Evolutionary conservation across 2,113 vertebrate genomes (phyloP).

Genomic region (Etia nguti): DNA sequence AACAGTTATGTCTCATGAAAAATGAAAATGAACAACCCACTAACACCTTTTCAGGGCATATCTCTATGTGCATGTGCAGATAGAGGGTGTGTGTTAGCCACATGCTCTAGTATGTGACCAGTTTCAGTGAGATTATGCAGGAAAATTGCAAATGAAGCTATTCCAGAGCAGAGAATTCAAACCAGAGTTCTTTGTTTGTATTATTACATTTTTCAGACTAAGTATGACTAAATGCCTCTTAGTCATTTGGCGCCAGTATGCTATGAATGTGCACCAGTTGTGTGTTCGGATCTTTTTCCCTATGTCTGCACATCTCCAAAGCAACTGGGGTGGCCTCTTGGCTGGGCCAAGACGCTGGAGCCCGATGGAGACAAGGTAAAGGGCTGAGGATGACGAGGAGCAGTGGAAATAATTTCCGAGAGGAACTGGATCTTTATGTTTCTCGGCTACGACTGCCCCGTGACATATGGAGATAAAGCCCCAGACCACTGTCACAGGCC

Average conservation of each 20-base stretch:
- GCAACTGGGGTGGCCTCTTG: neutral
- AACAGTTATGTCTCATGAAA: neutral
- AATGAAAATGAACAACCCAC: neutral
- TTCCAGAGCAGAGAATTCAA: conserved; percentile 15
- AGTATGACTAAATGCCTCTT: conserved; percentile 29
- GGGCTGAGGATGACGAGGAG: neutral
- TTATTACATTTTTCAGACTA: neutral
- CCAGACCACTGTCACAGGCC: neutral
- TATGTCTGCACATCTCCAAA: conserved; percentile 5
- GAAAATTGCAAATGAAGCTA: neutral
- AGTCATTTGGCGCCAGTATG: conserved; percentile 21
- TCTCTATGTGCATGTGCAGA: neutral
- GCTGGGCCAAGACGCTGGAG: neutral
- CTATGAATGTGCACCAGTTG: conserved; percentile 7
- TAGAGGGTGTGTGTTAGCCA: neutral
- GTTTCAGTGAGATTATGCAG: neutral
- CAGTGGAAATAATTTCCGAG: conserved; percentile 11
- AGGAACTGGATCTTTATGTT: conserved; percentile 18
- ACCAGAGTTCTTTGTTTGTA: conserved; percentile 15
- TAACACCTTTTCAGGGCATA: neutral
- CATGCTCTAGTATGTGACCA: neutral
- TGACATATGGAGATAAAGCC: neutral
- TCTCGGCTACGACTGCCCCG: conserved; percentile 31
- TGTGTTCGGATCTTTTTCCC: conserved; percentile 2
- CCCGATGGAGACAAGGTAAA: neutral